Base-by-base conservation (phyloP, 1,140 invertebrate genomes). In the Euglossa dilemma region DNA sequence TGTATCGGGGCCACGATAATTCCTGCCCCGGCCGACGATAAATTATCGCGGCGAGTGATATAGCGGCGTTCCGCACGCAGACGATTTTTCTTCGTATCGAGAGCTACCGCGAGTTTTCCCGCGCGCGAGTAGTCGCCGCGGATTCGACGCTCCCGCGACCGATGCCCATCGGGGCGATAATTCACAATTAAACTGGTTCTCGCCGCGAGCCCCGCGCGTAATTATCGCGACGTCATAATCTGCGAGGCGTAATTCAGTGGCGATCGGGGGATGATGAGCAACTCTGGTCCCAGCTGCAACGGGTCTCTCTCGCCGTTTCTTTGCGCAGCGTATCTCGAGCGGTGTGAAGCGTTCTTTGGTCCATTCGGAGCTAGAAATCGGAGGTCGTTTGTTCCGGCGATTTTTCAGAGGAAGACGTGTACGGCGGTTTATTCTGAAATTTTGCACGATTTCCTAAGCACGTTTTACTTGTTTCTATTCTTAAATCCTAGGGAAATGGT, bases 181-280 rank as follows among this genome's bases (percentile, higher is more conserved):
- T 83, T 77, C 64, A 76, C 64, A 77, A 83, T 77, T 69, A 83
- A 77, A 83, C 80, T 83, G 80, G 80, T 77, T 69, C 59, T 20
- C 43, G 28, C 47, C 20, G 14, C 18, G 3, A 45, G 56, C 6
- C 54, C 6, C 54, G 63, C 57, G 79, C 79, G 63, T 69, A 76
- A 83, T 85, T 87, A 87, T 85, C 80, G 77, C 47, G 59, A 83
- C 73, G 83, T 79, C 85, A 82, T 85, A 85, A 88, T 88, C 85
- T 59, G 36, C 54, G 14, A 3, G 36, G 18, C 47, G 63, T 54
- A 36, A 54, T 82, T 77, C 74, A 80, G 73, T 25, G 74, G 63
- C 64, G 66, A 18, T 47, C 25, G 71, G 43, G 36, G 59, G 80
- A 45, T 59, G 56, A 72, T 67, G 61, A 67, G 57, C 50, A 67